Conservation (phyloP, 2,797 vertebrate species). For the Hemibagrus guttatus region DNA sequence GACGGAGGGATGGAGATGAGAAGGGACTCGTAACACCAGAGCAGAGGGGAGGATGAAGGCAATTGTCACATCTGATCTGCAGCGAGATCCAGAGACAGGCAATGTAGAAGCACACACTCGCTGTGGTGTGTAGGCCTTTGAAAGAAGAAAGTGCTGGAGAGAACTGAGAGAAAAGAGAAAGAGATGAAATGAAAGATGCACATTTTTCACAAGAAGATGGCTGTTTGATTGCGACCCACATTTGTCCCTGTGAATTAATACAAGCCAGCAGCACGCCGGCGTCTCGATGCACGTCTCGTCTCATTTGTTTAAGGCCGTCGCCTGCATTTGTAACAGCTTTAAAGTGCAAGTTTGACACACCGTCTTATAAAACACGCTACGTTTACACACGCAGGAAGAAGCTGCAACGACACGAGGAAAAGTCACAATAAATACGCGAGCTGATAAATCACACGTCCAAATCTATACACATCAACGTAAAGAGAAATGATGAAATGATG, state of each 20-base stretch:
- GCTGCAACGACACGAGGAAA: background rate
- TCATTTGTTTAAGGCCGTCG: constrained; percentile 33
- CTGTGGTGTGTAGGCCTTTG: constrained; percentile 47
- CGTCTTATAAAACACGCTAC: constrained; percentile 5
- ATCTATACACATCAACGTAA: background rate
- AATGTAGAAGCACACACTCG: constrained; percentile 43
- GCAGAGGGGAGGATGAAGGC: constrained; percentile 81
- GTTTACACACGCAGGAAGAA: constrained; percentile 18
- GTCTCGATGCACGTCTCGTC: constrained; percentile 32
- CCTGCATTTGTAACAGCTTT: constrained; percentile 26
- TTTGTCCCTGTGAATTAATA: constrained; percentile 51
- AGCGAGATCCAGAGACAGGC: constrained; percentile 53
- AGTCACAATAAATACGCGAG: background rate
- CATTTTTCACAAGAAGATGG: constrained; percentile 41
- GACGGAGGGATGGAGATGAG: constrained; percentile 53
- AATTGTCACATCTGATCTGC: constrained; percentile 72
- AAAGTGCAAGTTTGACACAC: constrained; percentile 24
- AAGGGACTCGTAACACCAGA: constrained; percentile 63
- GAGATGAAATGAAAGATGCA: constrained; percentile 48
- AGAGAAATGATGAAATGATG: background rate
- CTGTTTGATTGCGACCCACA: constrained; percentile 53
- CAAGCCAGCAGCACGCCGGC: constrained; percentile 25
- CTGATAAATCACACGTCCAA: background rate
- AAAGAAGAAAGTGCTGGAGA: constrained; percentile 49
- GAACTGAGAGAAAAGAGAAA: constrained; percentile 45